phyloP scores from a whole-genome alignment of 2,888 invertebrate genomes.

The Tiliacea aurago region DNA sequence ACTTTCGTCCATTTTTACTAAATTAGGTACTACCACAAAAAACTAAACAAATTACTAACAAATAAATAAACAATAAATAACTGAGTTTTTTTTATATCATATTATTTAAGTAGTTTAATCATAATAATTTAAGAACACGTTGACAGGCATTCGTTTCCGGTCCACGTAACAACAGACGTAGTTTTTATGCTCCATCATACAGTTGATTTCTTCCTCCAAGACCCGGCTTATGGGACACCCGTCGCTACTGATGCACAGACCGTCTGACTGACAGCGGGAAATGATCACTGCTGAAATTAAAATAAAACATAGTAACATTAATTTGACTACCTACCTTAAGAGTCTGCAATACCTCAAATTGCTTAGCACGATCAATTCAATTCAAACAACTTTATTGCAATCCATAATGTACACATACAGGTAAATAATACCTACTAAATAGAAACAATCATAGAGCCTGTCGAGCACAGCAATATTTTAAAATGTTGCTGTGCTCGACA shows the following conservation, averaged over 20 bases:
- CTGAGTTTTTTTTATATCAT: not conserved
- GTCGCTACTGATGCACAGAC: slow-evolving; percentile 69
- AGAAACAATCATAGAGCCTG: too few relatives aligned
- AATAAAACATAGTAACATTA: slow-evolving; percentile 5
- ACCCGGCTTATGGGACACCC: slow-evolving; percentile 70
- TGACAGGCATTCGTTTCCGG: slow-evolving; percentile 60
- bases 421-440: too few relatives aligned
- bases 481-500: too few relatives aligned
- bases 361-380: too few relatives aligned
- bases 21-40: not conserved
- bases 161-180: slow-evolving; percentile 72
- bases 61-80: not conserved
- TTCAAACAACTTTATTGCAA: too few relatives aligned
- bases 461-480: too few relatives aligned
- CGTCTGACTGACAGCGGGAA: slow-evolving; percentile 60
- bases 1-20: too few relatives aligned
- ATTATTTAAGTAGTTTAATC: not conserved
- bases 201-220: slow-evolving; percentile 59
- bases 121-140: slow-evolving; percentile 64
- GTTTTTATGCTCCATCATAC: slow-evolving; percentile 58
- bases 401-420: too few relatives aligned
- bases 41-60: not conserved
- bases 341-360: too few relatives aligned
- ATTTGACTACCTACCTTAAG: not conserved
- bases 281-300: slow-evolving; percentile 57